phyloP scores from a whole-genome alignment of 2,888 invertebrate genomes.

The Lasioglossum calceatum region DNA sequence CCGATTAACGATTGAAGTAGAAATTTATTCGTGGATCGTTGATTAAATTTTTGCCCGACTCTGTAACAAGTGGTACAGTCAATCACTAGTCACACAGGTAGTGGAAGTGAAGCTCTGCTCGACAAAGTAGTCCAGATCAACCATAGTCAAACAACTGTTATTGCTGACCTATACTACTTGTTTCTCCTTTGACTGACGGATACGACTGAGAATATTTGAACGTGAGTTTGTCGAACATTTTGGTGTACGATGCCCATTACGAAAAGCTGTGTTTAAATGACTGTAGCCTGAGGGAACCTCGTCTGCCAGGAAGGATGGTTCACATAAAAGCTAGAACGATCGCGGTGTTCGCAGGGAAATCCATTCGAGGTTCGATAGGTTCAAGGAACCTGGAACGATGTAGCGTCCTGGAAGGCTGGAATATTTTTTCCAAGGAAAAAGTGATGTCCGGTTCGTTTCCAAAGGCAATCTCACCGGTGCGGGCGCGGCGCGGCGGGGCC shows the following conservation, averaged over 20 bases:
- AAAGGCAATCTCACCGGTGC: slow-evolving; percentile 38
- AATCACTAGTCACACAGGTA: too few species aligned
- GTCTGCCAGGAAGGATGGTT: background rate
- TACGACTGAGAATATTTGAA: background rate
- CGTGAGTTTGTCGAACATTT: background rate
- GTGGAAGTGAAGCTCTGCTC: too few species aligned
- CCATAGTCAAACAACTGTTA: background rate
- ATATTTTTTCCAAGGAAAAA: slow-evolving; percentile 33
- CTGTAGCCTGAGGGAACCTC: background rate
- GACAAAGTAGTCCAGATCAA: background rate
- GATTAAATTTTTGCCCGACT: too few species aligned
- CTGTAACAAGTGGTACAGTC: background rate
- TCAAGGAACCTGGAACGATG: slow-evolving; percentile 25
- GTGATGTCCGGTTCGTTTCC: slow-evolving; percentile 29
- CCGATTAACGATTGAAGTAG: too few species aligned
- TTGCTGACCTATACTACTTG: background rate
- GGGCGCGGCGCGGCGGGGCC: slow-evolving; percentile 28
- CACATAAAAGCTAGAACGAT: background rate
- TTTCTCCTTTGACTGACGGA: background rate
- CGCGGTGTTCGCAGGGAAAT: background rate
- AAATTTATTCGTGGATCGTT: too few species aligned
- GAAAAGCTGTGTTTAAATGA: background rate
- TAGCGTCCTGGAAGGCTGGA: slow-evolving; percentile 15
- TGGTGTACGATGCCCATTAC: background rate
- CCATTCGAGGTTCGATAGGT: background rate